Evolutionary conservation across 1,140 invertebrate genomes (phyloP).

Genomic region (Maconellicoccus hirsutus): DNA sequence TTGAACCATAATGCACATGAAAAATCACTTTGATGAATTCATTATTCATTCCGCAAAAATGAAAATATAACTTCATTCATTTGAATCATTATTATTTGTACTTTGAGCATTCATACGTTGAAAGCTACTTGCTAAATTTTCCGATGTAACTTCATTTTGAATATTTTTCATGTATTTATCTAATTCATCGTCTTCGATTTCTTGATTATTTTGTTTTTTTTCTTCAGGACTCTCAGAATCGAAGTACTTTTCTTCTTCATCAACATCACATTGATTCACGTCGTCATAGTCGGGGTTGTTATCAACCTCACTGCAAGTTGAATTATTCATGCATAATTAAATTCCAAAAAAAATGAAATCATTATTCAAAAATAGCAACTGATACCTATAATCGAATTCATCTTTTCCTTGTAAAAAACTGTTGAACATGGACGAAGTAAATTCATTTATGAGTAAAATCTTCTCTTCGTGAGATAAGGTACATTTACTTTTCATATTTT

Average conservation of each 20-base stretch:
- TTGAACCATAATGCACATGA: too few species aligned
- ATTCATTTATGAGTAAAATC: slow-evolving; percentile 63
- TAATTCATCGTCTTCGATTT: slow-evolving; percentile 28
- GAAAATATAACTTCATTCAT: not conserved
- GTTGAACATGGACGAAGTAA: slow-evolving; percentile 74
- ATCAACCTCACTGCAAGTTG: slow-evolving; percentile 46
- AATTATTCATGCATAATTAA: too few species aligned
- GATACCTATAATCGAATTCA: slow-evolving; percentile 62
- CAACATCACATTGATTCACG: slow-evolving; percentile 49
- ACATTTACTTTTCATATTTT: slow-evolving; percentile 21
- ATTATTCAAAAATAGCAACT: not conserved
- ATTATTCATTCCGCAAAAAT: too few species aligned
- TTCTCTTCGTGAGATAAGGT: slow-evolving; percentile 31
- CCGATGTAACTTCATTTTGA: slow-evolving; percentile 26
- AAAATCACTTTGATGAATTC: too few species aligned
- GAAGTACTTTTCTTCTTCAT: slow-evolving; percentile 83
- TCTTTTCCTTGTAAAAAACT: slow-evolving; percentile 77
- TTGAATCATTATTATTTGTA: not conserved
- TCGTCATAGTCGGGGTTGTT: slow-evolving; percentile 69
- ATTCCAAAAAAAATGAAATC: not conserved
- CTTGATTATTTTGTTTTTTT: slow-evolving; percentile 29
- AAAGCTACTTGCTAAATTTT: slow-evolving; percentile 26
- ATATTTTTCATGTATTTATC: slow-evolving; percentile 28
- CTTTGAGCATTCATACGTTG: slow-evolving; percentile 4
- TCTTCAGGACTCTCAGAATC: slow-evolving; percentile 58